Conservation (phyloP, 2,113 vertebrate genomes). For the Leucoraja erinaceus region DNA sequence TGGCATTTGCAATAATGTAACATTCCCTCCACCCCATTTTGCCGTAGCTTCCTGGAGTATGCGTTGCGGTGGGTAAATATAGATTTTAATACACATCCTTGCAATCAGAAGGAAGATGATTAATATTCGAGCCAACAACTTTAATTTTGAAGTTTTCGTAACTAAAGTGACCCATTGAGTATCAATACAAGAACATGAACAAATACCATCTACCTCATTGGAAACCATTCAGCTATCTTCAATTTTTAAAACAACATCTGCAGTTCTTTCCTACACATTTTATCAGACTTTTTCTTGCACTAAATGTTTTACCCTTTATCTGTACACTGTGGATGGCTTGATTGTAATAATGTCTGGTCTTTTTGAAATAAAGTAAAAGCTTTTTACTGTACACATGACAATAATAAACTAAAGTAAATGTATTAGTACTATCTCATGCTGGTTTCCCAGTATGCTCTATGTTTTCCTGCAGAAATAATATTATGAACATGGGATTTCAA, state of each 20-base stretch:
- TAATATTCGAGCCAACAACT: neutral
- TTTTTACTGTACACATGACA: no score
- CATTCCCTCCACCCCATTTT: neutral
- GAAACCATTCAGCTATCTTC: no score
- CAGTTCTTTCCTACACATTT: no score
- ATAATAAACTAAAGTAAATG: neutral
- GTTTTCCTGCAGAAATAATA: neutral
- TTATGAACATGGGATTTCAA: neutral
- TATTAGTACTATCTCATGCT: neutral
- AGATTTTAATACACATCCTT: neutral
- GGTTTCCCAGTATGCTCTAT: neutral
- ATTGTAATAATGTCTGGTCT: no score
- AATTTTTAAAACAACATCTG: no score
- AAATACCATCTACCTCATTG: no score
- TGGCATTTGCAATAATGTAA: no score
- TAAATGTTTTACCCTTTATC: no score
- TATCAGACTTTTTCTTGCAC: no score
- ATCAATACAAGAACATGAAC: no score
- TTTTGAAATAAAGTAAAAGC: no score
- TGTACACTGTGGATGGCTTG: no score
- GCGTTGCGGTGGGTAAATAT: neutral
- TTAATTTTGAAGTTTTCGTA: neutral
- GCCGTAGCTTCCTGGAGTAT: neutral
- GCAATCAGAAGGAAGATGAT: neutral
- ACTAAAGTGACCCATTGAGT: neutral